Conservation (phyloP, 2,888 invertebrate genomes). For the Hartigia nigra region DNA sequence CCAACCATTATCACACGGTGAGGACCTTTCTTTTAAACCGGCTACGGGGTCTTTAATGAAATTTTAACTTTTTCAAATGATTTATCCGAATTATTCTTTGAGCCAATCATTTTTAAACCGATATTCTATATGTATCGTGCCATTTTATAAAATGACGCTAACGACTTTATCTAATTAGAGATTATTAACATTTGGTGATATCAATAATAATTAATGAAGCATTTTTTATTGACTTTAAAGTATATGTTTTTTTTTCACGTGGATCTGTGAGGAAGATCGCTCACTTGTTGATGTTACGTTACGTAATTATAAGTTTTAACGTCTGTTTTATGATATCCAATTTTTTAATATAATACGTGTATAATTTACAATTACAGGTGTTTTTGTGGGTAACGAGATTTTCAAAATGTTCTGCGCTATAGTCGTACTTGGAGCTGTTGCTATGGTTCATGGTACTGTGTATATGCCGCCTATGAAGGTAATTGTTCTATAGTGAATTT, state of each 20-base stretch:
- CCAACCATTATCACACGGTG: constrained; percentile 12
- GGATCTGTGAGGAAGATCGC: background rate
- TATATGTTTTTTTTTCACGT: background rate
- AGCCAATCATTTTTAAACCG: background rate
- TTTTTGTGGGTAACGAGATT: background rate
- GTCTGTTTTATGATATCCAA: background rate
- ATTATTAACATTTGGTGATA: background rate
- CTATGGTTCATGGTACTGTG: constrained; percentile 41
- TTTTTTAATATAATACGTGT: background rate
- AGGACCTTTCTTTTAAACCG: background rate
- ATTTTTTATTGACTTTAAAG: background rate
- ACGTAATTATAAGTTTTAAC: background rate
- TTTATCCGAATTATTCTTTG: background rate
- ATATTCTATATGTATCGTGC: background rate
- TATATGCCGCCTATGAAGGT: constrained; percentile 52
- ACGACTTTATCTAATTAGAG: background rate
- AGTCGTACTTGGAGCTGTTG: constrained; percentile 37
- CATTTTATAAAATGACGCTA: background rate
- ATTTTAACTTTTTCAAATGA: background rate
- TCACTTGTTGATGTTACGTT: background rate
- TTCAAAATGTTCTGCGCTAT: constrained; percentile 38
- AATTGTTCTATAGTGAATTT: constrained; percentile 14
- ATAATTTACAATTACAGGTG: background rate
- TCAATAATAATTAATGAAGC: background rate
- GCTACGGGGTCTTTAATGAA: background rate